Evolutionary conservation across 2,113 vertebrate genomes (phyloP), one percentile per base, ranked within the genome.

Genomic region (Pterophyllum scalare): DNA sequence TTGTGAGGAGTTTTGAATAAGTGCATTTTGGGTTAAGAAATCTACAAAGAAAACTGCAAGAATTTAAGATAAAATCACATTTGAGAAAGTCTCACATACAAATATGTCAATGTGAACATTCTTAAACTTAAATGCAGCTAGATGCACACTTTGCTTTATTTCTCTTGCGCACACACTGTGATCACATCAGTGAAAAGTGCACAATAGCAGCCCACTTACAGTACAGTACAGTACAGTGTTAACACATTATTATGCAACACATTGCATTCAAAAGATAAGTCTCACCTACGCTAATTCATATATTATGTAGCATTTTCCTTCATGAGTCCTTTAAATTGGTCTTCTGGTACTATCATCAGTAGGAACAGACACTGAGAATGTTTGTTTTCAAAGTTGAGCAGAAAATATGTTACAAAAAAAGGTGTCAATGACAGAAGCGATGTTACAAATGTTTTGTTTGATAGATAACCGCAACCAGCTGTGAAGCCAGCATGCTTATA

Each of bases 191-290:
- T 40, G 28, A 20, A 49, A 43, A 46, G 33, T 33, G 9, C 28
- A 40, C n/a, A 12, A 49, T 54, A 19, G 28, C 62, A 62, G 46
- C 56, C 77, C 40, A 85, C 76, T 57, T 49, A 67, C 38, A 81
- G 20, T 22, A 58, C 49, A 2, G 33, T 49, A 67, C 38, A 81
- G 20, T 22, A 58, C 49, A 2, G 33, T 62, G 31, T 60, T 13
- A 78, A 46, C 1, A 12, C 20, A 6, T 85, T 91, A 86, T 49
- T 91, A 86, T 49, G 79, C 79, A 91, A 88, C 87, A 83, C 10
- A 6, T 12, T 10, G 24, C 22, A 60, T 64, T 77, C 46, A 84
- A 33, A 11, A 60, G 56, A 59, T 35, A 79, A 17, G 40, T 43
- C 72, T 87, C 74, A 79, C 72, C 35, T 46, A 56, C 46, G 28